These are phyloP conservation scores for Morone chrysops DNA, from an alignment of 2,113 vertebrate species.

Conservation along the genomic window DNA sequence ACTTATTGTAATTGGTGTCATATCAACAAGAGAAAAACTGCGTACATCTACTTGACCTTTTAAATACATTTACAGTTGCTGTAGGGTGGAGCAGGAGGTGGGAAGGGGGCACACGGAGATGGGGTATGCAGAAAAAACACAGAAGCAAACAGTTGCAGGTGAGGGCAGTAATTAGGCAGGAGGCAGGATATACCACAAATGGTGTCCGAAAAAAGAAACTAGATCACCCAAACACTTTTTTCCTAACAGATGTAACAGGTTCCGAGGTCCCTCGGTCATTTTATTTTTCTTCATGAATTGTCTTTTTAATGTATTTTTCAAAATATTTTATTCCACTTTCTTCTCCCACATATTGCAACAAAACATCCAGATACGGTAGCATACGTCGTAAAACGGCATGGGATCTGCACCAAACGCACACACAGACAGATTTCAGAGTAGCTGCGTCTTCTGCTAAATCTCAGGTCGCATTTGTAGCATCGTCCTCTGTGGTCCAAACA, in stretches of 20 bases:
- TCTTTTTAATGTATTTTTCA: slow-evolving; percentile 73
- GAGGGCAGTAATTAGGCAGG: slow-evolving; percentile 84
- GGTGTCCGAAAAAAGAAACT: slow-evolving; percentile 89
- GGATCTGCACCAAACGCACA: slow-evolving; percentile 78
- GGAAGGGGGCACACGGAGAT: slow-evolving; percentile 91
- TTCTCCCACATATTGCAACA: slow-evolving; percentile 76
- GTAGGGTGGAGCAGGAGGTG: slow-evolving; percentile 80
- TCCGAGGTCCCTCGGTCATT: slow-evolving; percentile 76
- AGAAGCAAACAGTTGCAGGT: slow-evolving; percentile 84
- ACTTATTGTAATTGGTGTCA: slow-evolving; percentile 86
- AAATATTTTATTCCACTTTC: slow-evolving; percentile 56
- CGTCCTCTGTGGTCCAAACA: slow-evolving; percentile 67
- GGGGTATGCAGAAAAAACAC: slow-evolving; percentile 86
- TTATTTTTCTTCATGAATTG: slow-evolving; percentile 57
- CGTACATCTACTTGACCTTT: slow-evolving; percentile 95
- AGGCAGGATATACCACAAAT: slow-evolving; percentile 90
- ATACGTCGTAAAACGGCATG: slow-evolving; percentile 68
- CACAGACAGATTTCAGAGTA: slow-evolving; percentile 75
- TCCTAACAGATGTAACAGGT: slow-evolving; percentile 90
- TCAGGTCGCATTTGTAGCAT: slow-evolving; percentile 70
- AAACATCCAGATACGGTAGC: slow-evolving; percentile 86
- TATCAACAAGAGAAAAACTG: slow-evolving; percentile 94
- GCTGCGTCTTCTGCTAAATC: slow-evolving; percentile 78
- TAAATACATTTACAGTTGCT: slow-evolving; percentile 96
- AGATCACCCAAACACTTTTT: slow-evolving; percentile 91